A percentile compares a stretch with the other conserved stretches of the same genome.
Evolutionary conservation across 2,113 vertebrate genomes (phyloP).

Genomic region (Gallinago jamesoni): DNA sequence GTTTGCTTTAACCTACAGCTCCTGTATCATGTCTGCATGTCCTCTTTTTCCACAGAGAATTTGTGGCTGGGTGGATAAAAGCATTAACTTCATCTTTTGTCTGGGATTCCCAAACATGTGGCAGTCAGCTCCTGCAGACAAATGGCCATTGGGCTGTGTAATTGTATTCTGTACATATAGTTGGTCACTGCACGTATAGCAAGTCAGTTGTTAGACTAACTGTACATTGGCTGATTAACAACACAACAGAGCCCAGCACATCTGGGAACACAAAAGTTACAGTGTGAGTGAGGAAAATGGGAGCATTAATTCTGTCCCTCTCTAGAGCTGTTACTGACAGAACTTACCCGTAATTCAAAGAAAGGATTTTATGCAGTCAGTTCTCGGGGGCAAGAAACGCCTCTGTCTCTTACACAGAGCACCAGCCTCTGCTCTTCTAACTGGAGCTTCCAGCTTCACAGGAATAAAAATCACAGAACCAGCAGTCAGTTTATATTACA

Average conservation of each 20-base stretch:
- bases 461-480: background rate
- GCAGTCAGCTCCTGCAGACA: background rate
- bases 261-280: slow-evolving; percentile 20
- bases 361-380: background rate
- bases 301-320: background rate
- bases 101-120: background rate
- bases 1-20: background rate
- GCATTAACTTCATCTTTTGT: background rate
- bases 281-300: background rate
- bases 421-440: background rate
- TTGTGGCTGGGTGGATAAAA: background rate
- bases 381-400: background rate
- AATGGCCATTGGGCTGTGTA: background rate
- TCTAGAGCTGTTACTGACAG: slow-evolving; percentile 2
- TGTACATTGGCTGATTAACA: background rate
- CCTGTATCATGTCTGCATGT: background rate
- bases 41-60: background rate
- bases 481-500: background rate
- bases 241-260: background rate
- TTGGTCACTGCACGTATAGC: background rate
- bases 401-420: background rate
- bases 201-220: background rate
- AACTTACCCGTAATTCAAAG: background rate
- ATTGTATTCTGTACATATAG: background rate
- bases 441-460: slow-evolving; percentile 22